Evolutionary conservation across 2,888 invertebrate species (phyloP), one percentile per base, ranked within the genome.

Genomic region (Acronicta alni): DNA sequence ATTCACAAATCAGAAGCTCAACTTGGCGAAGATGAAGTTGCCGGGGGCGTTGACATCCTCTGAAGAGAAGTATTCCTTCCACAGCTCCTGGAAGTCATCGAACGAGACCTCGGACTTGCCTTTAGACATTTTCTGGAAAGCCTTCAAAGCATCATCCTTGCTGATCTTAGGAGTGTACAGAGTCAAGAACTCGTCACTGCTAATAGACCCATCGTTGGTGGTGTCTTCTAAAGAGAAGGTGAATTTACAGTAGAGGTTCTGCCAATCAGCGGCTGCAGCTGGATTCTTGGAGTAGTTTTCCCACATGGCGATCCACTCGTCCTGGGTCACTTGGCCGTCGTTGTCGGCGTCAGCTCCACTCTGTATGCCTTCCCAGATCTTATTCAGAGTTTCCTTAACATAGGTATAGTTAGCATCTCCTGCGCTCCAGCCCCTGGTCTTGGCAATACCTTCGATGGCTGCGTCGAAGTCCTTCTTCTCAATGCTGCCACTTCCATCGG

Each of bases 191-290:
- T 98, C 98, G 32, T 96, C 95, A 64, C 96, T 96, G 86, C 98
- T 98, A 81, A 98, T 98, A 0, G 86, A 80, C 0, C 89, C 89
- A 80, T 98, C 98, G 64, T 96, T 97, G 81, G 97, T 97, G 52
- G 97, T 96, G 82, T 98, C 98, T 88, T 98, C 97, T 62, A 98
- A 93, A 76, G 97, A 96, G 87, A 98, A 98, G 95, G 97, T 97
- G 88, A 98, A 97, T 84, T 97, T 96, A 96, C 97, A 96, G 91
- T 98, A 98, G 53, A 96, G 95, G 75, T 95, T 96, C 87, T 98
- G 98, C 98, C 98, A 98, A 62, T 97, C 97, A 65, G 96, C 95
- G 37, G 96, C 96, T 42, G 95, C 95, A 52, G 95, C 95, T 4
- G 97, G 96, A 48, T 80, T 83, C 56, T 77, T 77, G 56, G 96